phyloP scores from a whole-genome alignment of 2,113 vertebrate species.

The Corynorhinus townsendii region DNA sequence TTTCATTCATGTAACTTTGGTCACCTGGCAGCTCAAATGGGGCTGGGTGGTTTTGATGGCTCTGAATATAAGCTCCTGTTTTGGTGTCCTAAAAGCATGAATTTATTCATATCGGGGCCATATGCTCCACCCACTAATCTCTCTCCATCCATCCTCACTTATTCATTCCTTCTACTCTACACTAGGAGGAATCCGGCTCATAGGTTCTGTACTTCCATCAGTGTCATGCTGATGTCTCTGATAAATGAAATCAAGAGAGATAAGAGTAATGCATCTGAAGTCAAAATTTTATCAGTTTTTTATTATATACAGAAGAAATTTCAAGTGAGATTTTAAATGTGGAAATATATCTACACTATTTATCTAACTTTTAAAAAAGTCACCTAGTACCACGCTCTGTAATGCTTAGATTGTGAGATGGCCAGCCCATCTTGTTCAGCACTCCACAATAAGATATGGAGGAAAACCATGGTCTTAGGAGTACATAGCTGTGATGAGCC shows the following conservation, averaged over 20 bases:
- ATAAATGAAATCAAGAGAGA: not conserved
- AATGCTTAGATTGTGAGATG: not conserved
- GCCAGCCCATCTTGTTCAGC: not conserved
- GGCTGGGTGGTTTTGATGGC: not conserved
- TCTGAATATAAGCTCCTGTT: not conserved
- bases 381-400: not conserved
- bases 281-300: not conserved
- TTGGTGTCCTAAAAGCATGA: not conserved
- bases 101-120: not conserved
- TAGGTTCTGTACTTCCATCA: not conserved
- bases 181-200: not conserved
- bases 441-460: not conserved
- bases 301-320: not conserved
- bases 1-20: not conserved
- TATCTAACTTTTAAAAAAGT: not conserved
- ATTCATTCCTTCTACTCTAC: not conserved
- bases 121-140: not conserved
- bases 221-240: not conserved
- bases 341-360: not conserved
- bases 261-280: not conserved
- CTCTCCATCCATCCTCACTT: not conserved
- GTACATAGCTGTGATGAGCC: not conserved
- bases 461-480: not conserved
- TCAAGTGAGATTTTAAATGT: constrained; percentile 6
- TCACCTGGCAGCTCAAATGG: not conserved